These are phyloP conservation scores for Spisula subtruncata DNA, from an alignment of 2,888 invertebrate genomes.

Conservation along the genomic window DNA sequence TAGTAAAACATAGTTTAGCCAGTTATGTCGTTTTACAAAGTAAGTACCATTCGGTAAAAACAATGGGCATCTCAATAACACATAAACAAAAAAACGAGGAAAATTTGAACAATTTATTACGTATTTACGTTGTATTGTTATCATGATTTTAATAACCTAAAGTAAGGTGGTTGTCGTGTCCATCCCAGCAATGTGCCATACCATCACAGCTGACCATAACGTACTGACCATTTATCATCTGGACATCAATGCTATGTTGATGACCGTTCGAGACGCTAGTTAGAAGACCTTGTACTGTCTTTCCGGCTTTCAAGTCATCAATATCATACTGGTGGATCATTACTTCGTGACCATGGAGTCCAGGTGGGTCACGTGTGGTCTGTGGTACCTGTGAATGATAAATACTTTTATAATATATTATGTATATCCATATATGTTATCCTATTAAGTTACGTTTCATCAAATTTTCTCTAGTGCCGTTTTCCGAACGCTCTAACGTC, in stretches of 20 bases:
- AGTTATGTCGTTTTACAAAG: not conserved
- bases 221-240: constrained; percentile 54
- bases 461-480: no score
- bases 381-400: constrained; percentile 50
- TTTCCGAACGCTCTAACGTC: no score
- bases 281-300: constrained; percentile 58
- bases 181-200: constrained; percentile 36
- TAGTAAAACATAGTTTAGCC: no score
- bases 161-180: constrained; percentile 22
- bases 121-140: no score
- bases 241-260: constrained; percentile 72
- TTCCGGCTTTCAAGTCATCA: constrained; percentile 62
- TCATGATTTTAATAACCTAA: not conserved
- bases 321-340: constrained; percentile 68
- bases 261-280: constrained; percentile 71
- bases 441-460: no score
- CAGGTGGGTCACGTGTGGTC: constrained; percentile 73
- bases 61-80: no score
- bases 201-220: constrained; percentile 75
- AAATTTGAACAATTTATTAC: no score
- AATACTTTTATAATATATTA: no score
- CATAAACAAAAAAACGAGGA: no score
- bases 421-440: no score
- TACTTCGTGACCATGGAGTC: constrained; percentile 71
- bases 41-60: no score